Evolutionary conservation across 2,797 vertebrate genomes (phyloP), one percentile per base, ranked within the genome.

Genomic region (Etheostoma perlongum): DNA sequence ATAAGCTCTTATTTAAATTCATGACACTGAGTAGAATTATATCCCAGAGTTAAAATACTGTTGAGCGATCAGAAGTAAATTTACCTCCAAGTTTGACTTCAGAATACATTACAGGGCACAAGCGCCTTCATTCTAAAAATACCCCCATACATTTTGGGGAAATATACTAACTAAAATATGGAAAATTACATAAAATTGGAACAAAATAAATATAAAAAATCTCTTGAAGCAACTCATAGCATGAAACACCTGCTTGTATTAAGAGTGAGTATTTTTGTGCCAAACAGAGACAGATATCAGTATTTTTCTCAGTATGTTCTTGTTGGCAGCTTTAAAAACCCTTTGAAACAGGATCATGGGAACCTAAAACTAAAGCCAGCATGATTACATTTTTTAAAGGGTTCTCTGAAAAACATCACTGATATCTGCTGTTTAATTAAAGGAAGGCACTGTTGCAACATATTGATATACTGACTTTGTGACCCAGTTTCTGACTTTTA

Each of bases 1-100:
- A 63, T 27, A 76, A 75, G 60, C 72, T 69, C 82, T 73, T 70
- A 65, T 74, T 89, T 54, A 85, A 89, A 87, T 81, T 75, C 74
- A 72, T 63, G 44, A 63, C 73, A 76, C 57, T 40, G 23, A 76
- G 74, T 19, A 21, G 49, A 78, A 60, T 72, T 53, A 72, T 42
- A 65, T 52, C 75, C 23, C 65, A 61, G 13, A 53, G 66, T 8
- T 23, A 51, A 76, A 72, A 74, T 7, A 64, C 63, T 0, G 18
- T n/a, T 1, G 2, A 80, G 47, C 33, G 64, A 67, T 36, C 33
- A 57, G 63, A 55, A 42, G 46, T 53, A 11, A 61, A 2, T 23
- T 44, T 44, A 21, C 27, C 49, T 67, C 10, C 0, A 27, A 75
- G 46, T 67, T 23, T 74, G 48, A 79, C 73, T 64, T 2, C 53